A percentile compares a stretch with the other conserved stretches of the same genome.
These are phyloP conservation scores for Callaeas wilsoni DNA, from an alignment of 2,113 vertebrate species.

Conservation along the genomic window DNA sequence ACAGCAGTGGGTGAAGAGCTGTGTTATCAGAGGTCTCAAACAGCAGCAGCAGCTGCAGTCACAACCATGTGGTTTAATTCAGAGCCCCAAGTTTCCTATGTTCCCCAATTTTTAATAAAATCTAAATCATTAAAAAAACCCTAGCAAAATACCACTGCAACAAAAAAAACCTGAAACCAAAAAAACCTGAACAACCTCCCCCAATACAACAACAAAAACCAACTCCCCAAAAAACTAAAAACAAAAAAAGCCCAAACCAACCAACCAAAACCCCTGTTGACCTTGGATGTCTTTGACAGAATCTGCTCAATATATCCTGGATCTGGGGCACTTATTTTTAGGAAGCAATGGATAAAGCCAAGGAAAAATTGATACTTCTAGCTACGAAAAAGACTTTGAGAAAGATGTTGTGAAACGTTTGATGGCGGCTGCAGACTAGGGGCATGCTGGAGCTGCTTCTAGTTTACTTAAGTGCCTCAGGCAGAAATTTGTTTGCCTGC, in stretches of 20 bases:
- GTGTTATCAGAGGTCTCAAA: not conserved
- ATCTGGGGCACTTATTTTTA: not conserved
- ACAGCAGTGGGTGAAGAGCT: not conserved
- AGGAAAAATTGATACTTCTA: not conserved
- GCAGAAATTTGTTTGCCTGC: not conserved
- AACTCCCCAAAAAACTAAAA: not conserved
- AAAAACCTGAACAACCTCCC: rapidly evolving
- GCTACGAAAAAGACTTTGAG: not conserved
- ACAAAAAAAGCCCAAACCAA: rapidly evolving
- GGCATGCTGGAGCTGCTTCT: not conserved
- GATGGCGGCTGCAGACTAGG: not conserved
- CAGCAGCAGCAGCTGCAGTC: not conserved
- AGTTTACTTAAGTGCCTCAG: not conserved
- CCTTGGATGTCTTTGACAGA: not conserved
- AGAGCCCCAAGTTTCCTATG: not conserved
- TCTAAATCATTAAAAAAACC: not conserved
- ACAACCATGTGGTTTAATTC: not conserved
- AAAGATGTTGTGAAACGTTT: not conserved
- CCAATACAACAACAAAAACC: not conserved
- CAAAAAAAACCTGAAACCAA: not conserved
- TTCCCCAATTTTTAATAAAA: not conserved
- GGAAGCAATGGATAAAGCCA: not conserved
- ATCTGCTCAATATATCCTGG: not conserved
- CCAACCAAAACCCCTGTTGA: not conserved
- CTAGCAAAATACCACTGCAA: not conserved